Evolutionary conservation across 2,797 vertebrate genomes (phyloP).

Genomic region (Neosalanx taihuensis): DNA sequence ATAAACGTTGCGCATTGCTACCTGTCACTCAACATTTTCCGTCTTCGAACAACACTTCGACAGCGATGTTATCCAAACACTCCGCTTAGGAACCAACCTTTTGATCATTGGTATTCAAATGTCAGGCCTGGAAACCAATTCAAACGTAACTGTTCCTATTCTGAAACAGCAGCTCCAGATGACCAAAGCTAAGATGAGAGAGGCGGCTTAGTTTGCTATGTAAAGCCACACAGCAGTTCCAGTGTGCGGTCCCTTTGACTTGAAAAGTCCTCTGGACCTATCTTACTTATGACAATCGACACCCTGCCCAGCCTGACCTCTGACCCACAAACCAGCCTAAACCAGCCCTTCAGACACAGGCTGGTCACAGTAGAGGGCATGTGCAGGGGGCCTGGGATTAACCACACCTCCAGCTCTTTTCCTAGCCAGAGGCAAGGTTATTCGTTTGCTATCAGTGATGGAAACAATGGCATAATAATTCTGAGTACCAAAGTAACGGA

Average conservation of each 20-base stretch:
- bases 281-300: slow-evolving; percentile 32
- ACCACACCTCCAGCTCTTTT: slow-evolving; percentile 78
- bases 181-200: slow-evolving; percentile 14
- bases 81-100: slow-evolving; percentile 12
- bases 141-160: slow-evolving; percentile 5
- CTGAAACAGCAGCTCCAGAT: neutral
- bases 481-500: no score
- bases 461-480: slow-evolving; percentile 39
- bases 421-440: slow-evolving; percentile 75
- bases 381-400: slow-evolving; percentile 51
- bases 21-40: no score
- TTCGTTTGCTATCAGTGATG: slow-evolving; percentile 60
- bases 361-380: slow-evolving; percentile 23
- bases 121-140: slow-evolving; percentile 11
- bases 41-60: no score
- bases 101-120: slow-evolving; percentile 11
- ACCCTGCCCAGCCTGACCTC: slow-evolving; percentile 43
- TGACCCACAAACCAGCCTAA: slow-evolving; percentile 28
- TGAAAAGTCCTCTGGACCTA: neutral
- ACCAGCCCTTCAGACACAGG: slow-evolving; percentile 17
- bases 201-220: slow-evolving; percentile 24
- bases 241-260: neutral
- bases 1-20: no score
- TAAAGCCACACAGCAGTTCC: neutral
- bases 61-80: neutral